phyloP scores from a whole-genome alignment of 2,888 invertebrate genomes.

The Drosophila mulleri region DNA sequence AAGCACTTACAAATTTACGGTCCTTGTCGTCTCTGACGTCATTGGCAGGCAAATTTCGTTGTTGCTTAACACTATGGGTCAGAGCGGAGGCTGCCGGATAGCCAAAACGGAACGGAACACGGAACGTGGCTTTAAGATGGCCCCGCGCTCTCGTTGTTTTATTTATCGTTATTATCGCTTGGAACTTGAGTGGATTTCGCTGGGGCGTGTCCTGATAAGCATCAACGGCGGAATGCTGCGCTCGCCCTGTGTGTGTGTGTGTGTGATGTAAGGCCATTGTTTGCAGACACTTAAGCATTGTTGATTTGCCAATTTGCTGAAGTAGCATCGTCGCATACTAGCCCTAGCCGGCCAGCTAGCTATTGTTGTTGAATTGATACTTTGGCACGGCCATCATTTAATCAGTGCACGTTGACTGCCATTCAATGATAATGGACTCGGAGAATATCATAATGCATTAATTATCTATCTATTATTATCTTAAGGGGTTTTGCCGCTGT shows the following conservation, averaged over 20 bases:
- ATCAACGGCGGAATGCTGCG: constrained; percentile 27
- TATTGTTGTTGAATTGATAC: constrained; percentile 24
- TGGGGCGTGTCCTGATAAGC: constrained; percentile 60
- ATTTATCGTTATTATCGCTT: constrained; percentile 67
- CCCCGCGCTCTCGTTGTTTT: constrained; percentile 37
- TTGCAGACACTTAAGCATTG: constrained; percentile 52
- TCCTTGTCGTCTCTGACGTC: constrained; percentile 56
- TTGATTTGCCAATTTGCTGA: constrained; percentile 36
- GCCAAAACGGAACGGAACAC: neutral
- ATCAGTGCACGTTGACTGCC: constrained; percentile 23
- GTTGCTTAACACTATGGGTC: constrained; percentile 55
- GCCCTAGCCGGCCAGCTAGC: neutral
- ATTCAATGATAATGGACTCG: neutral
- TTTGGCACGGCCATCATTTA: constrained; percentile 14
- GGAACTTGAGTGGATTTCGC: constrained; percentile 52
- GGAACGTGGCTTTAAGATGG: constrained; percentile 43
- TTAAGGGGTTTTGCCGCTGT: constrained; percentile 9
- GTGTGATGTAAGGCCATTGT: constrained; percentile 58
- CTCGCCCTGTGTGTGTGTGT: constrained; percentile 7
- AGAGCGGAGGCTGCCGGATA: constrained; percentile 11
- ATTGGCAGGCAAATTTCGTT: constrained; percentile 59
- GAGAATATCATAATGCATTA: constrained; percentile 29
- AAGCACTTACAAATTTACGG: constrained; percentile 31
- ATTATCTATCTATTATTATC: constrained; percentile 34
- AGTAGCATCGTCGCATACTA: constrained; percentile 10